phyloP scores from a whole-genome alignment of 2,888 invertebrate species.

The Bruchidius siliquastri region DNA sequence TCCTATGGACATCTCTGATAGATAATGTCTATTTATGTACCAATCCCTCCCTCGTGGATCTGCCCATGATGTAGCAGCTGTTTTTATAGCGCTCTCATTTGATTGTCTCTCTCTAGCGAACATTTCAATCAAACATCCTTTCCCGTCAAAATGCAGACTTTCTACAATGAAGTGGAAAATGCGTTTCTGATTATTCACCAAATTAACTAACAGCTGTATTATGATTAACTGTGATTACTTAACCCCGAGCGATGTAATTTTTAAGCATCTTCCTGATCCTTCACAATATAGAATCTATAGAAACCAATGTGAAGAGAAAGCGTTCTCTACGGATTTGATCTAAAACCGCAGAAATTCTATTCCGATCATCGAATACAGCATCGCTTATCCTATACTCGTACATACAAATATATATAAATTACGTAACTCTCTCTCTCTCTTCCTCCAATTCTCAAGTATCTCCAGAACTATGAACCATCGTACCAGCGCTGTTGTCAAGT shows the following conservation, averaged over 20 bases:
- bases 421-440: not conserved
- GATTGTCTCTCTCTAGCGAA: too few species aligned
- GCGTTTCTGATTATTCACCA: not conserved
- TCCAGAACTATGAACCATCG: not conserved
- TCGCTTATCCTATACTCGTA: not conserved
- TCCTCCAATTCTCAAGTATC: not conserved
- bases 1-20: too few species aligned
- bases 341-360: not conserved
- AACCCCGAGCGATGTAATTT: not conserved
- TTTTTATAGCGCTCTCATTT: too few species aligned
- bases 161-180: not conserved
- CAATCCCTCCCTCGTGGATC: too few species aligned
- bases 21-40: too few species aligned
- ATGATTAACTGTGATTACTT: not conserved
- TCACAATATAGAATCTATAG: not conserved
- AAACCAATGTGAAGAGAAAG: not conserved
- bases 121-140: not conserved
- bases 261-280: not conserved
- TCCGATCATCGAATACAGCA: not conserved
- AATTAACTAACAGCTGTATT: not conserved
- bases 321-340: not conserved
- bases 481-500: not conserved
- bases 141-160: not conserved
- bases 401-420: not conserved
- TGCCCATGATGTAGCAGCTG: too few species aligned